These are phyloP conservation scores for Kryphioiulus occultus DNA, from an alignment of 2,888 invertebrate species.

Conservation along the genomic window DNA sequence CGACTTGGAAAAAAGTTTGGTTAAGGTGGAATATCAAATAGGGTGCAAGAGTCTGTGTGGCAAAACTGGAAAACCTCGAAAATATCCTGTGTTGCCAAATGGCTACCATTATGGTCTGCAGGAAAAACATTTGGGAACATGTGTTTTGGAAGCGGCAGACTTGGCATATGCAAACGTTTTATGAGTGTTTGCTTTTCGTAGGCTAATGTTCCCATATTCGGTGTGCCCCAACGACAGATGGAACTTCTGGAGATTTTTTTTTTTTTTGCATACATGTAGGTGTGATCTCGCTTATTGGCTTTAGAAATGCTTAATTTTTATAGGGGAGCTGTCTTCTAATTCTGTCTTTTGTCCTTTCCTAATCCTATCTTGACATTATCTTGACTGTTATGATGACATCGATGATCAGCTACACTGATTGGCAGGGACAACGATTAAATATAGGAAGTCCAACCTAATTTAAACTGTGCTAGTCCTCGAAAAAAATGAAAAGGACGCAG, in stretches of 20 bases:
- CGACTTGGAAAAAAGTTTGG: neutral
- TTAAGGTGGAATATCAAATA: neutral
- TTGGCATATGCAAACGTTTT: neutral
- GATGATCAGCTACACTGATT: no score
- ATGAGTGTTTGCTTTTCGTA: neutral
- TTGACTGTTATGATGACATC: neutral
- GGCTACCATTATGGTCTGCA: neutral
- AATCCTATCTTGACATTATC: neutral
- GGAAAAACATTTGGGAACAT: neutral
- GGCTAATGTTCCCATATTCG: neutral
- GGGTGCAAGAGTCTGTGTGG: neutral
- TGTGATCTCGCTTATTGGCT: neutral
- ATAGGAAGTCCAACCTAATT: no score
- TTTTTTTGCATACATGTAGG: neutral
- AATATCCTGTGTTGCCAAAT: neutral
- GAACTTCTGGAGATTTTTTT: neutral
- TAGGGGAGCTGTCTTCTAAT: no score
- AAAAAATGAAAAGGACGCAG: no score
- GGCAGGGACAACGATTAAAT: no score
- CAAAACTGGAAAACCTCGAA: neutral
- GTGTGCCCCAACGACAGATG: neutral
- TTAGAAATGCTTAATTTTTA: neutral
- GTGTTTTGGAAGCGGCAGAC: neutral
- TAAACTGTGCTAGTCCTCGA: no score
- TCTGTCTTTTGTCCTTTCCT: neutral